Percentiles rank a stretch among this genome's conserved stretches.
Evolutionary conservation across 30 jellyfish, hydroid and myxozoan genomes (phyloP).

Genomic region (Aurelia sp.): DNA sequence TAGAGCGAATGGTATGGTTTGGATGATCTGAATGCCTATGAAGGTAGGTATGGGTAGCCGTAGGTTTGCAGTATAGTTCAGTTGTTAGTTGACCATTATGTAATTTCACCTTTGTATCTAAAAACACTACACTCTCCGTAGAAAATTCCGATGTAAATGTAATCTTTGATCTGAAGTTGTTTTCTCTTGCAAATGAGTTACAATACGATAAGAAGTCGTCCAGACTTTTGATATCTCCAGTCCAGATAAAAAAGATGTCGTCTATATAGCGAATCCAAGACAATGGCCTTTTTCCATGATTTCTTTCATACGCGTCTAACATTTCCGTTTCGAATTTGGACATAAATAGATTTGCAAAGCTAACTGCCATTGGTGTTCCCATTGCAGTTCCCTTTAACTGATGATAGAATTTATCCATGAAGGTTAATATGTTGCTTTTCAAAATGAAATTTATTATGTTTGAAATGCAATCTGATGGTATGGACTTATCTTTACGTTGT

Average conservation of each 20-base stretch:
- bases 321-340: neutral
- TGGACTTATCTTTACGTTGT: neutral
- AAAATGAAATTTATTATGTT: neutral
- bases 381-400: slow-evolving; percentile 5
- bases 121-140: too few species aligned
- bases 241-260: neutral
- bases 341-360: too few species aligned
- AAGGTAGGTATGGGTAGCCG: too few species aligned
- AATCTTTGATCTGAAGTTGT: too few species aligned
- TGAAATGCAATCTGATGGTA: neutral
- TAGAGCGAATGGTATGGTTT: too few species aligned
- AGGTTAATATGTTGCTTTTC: neutral
- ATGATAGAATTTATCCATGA: neutral
- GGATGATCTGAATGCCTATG: too few species aligned
- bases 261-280: neutral
- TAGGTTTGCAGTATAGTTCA: too few species aligned
- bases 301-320: neutral
- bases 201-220: neutral
- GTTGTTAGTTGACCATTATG: too few species aligned
- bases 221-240: neutral
- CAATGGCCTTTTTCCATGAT: neutral
- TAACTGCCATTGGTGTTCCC: neutral
- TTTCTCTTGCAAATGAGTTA: neutral
- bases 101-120: too few species aligned
- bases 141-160: too few species aligned